Conservation (phyloP, 2,888 invertebrate genomes). For the Neoscelio sp. region DNA sequence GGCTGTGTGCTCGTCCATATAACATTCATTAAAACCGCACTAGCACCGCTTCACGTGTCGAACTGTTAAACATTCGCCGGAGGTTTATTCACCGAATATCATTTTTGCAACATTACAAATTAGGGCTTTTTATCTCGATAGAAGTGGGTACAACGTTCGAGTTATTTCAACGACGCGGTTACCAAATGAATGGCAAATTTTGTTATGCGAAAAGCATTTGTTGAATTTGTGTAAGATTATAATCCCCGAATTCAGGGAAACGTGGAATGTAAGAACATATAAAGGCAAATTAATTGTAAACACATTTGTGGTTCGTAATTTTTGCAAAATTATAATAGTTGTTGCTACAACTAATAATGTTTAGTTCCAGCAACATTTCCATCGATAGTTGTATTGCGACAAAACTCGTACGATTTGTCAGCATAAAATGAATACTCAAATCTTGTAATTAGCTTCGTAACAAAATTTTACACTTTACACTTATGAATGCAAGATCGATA, state of each 20-base stretch:
- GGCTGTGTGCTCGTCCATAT: constrained; percentile 34
- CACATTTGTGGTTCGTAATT: too few species aligned
- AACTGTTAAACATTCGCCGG: constrained; percentile 45
- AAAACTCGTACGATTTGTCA: too few species aligned
- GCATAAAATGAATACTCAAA: constrained; percentile 15
- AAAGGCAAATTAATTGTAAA: too few species aligned
- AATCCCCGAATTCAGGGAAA: too few species aligned
- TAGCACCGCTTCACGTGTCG: constrained; percentile 41
- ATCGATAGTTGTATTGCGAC: too few species aligned
- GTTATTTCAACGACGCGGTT: neutral
- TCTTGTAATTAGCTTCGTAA: constrained; percentile 27
- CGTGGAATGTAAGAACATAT: too few species aligned
- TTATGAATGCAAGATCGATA: constrained; percentile 47
- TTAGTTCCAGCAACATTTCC: too few species aligned
- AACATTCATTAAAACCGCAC: constrained; percentile 63
- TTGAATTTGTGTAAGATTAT: too few species aligned
- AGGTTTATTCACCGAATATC: constrained; percentile 44
- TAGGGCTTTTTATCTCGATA: constrained; percentile 18
- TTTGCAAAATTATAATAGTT: too few species aligned
- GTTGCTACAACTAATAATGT: too few species aligned
- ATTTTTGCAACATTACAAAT: constrained; percentile 19
- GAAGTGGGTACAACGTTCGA: neutral
- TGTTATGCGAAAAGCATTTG: too few species aligned
- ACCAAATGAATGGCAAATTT: too few species aligned
- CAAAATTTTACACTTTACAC: constrained; percentile 34